Evolutionary conservation across 2,113 vertebrate genomes (phyloP).

Genomic region (Trinectes maculatus): DNA sequence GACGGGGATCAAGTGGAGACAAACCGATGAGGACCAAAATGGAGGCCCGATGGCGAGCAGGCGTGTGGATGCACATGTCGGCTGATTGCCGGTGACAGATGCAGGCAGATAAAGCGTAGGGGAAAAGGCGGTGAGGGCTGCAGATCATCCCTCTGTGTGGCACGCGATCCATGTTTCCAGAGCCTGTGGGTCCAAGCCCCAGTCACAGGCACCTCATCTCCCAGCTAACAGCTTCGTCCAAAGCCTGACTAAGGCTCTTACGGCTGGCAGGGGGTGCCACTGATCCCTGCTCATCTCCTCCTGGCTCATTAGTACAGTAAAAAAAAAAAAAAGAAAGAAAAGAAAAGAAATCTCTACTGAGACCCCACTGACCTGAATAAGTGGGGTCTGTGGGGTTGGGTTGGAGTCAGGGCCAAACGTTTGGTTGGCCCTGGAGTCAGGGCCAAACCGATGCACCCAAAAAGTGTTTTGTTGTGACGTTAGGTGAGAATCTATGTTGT

Average conservation of each 20-base stretch:
- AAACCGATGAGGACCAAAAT: background rate
- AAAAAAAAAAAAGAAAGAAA: background rate
- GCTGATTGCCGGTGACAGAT: slow-evolving; percentile 53
- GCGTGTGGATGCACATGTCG: slow-evolving; percentile 30
- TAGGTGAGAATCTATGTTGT: too few relatives aligned
- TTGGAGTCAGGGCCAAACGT: slow-evolving; percentile 8
- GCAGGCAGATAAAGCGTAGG: slow-evolving; percentile 36
- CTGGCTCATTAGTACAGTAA: slow-evolving; percentile 58
- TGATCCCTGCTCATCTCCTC: slow-evolving; percentile 73
- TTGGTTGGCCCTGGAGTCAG: too few relatives aligned
- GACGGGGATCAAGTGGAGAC: background rate
- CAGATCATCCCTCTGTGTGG: slow-evolving; percentile 53
- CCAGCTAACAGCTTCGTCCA: slow-evolving; percentile 48
- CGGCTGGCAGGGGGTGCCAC: slow-evolving; percentile 42
- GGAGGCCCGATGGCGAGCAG: background rate
- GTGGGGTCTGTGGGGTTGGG: slow-evolving; percentile 22
- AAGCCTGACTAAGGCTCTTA: slow-evolving; percentile 72
- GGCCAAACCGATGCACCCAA: too few relatives aligned
- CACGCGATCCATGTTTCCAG: slow-evolving; percentile 47
- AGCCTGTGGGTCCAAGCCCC: slow-evolving; percentile 26
- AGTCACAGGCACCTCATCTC: slow-evolving; percentile 46
- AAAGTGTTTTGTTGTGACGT: too few relatives aligned
- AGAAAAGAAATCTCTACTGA: slow-evolving; percentile 38
- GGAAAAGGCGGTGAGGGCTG: slow-evolving; percentile 30
- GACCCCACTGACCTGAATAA: slow-evolving; percentile 61